Evolutionary conservation across 1,140 invertebrate species (phyloP), one percentile per base, ranked within the genome.

Genomic region (Drosophila baimaii): DNA sequence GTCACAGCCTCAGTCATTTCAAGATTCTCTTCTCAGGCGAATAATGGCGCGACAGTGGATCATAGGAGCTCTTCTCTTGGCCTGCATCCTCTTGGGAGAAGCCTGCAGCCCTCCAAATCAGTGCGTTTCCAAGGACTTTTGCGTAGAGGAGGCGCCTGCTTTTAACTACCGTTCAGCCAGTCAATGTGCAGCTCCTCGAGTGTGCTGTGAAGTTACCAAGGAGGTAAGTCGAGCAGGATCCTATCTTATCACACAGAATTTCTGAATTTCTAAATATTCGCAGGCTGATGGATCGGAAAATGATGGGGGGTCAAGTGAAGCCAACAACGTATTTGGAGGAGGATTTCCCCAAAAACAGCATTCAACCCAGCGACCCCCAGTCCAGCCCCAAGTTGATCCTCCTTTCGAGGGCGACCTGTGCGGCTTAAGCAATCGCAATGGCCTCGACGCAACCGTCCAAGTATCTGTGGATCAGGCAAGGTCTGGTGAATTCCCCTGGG

Each of bases 401-500:
- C n/a, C n/a, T n/a, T n/a, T n/a, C n/a, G n/a, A n/a, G n/a, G n/a
- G n/a, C n/a, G n/a, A n/a, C n/a, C n/a, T 15, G 5, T 47, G 43
- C 12, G 44, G 58, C 12, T 8, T 8, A 3, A 51, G 58, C 23
- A 51, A 51, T 61, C 7, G 4, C 1, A 27, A 17, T 10, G 58
- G 44, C 1, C n/a, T 61, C 0, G 43, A 10, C 0, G 4, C 2
- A 2, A 8, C 2, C 12, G 1, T 6, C 8, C 1, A 0, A 27
- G 12, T 25, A 0, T n/a, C 29, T 4, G 0, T 0, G 4, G 27
- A 7, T 4, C 9, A 33, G 5, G 10, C 37, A 2, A n/a, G 4
- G 21, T 12, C 6, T 27, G 63, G 54, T 0, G n/a, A 65, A 46
- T 65, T 35, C 19, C 62, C 62, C n/a, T 65, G 54, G 54, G 4